Percentiles rank a stretch among this genome's conserved stretches.
These are phyloP conservation scores for Philereme vetulata DNA, from an alignment of 2,888 invertebrate genomes.

Conservation along the genomic window DNA sequence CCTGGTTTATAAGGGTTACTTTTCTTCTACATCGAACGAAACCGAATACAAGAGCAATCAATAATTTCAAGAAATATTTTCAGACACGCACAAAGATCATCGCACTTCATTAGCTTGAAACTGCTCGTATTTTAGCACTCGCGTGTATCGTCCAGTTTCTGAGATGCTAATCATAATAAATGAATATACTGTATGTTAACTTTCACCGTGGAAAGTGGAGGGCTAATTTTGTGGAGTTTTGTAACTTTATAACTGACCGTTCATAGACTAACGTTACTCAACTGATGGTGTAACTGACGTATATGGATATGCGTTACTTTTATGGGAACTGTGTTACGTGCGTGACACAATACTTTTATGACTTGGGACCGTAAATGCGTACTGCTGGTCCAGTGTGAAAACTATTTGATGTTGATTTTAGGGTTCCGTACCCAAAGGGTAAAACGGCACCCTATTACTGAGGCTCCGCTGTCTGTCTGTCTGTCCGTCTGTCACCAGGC, in stretches of 20 bases:
- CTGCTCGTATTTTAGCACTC: constrained; percentile 4
- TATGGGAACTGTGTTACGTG: constrained; percentile 10
- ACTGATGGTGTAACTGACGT: constrained; percentile 34
- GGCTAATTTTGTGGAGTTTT: constrained; percentile 36
- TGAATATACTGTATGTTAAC: constrained; percentile 48
- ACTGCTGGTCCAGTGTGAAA: too few relatives aligned
- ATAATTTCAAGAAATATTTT: constrained; percentile 1
- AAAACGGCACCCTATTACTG: too few relatives aligned
- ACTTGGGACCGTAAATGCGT: constrained; percentile 1
- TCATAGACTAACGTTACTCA: constrained; percentile 17
- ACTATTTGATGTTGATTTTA: too few relatives aligned
- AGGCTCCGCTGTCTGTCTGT: too few relatives aligned
- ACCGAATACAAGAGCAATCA: too few relatives aligned
- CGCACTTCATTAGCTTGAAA: constrained; percentile 9
- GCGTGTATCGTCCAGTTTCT: constrained; percentile 10
- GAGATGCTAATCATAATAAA: constrained; percentile 38
- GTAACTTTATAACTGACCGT: constrained; percentile 21
- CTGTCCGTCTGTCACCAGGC: too few relatives aligned
- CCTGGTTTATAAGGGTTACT: too few relatives aligned
- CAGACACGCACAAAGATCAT: constrained; percentile 20
- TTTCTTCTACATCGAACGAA: too few relatives aligned
- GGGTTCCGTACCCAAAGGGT: too few relatives aligned
- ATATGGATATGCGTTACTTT: constrained; percentile 23
- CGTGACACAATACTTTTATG: constrained; percentile 14
- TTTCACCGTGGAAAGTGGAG: constrained; percentile 62